Evolutionary conservation across 2,888 invertebrate species (phyloP).

Genomic region (Caenorhabditis sp.): DNA sequence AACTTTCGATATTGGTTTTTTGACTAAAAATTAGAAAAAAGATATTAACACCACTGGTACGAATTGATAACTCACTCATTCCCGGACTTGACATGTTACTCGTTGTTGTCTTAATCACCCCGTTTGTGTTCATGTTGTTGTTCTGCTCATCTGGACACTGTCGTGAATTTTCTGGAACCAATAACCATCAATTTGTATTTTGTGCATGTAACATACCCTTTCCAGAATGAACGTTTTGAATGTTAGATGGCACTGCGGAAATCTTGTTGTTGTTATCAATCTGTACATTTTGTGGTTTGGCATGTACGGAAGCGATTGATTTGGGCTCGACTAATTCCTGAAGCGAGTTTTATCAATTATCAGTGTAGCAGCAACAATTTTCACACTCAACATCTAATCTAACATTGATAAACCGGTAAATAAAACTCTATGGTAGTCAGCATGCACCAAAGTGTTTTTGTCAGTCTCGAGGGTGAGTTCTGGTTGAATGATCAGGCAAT

Average conservation of each 20-base stretch:
- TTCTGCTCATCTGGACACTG: conserved; percentile 57
- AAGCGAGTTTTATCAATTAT: conserved; percentile 2
- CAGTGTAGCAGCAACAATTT: background rate
- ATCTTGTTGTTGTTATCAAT: conserved; percentile 59
- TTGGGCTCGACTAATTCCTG: conserved; percentile 64
- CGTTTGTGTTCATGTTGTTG: conserved; percentile 45
- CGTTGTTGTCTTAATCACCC: conserved; percentile 1
- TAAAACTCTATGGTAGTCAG: background rate
- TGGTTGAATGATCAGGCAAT: conserved; percentile 10
- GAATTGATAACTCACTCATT: conserved; percentile 45
- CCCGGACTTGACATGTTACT: conserved; percentile 47
- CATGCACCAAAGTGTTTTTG: conserved; percentile 26
- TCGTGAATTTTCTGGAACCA: conserved; percentile 29
- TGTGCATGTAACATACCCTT: conserved; percentile 19
- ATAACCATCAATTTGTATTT: too few relatives aligned
- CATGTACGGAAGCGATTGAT: conserved; percentile 49
- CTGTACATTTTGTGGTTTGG: conserved; percentile 60
- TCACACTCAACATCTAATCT: conserved; percentile 33
- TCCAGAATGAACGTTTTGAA: conserved; percentile 5
- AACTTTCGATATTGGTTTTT: conserved; percentile 64
- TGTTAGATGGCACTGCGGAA: conserved; percentile 55
- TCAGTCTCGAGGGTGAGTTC: conserved; percentile 16
- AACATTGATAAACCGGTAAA: conserved; percentile 17
- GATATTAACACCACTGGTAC: background rate
- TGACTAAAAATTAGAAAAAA: conserved; percentile 55